These are phyloP conservation scores for Artemia sp. DNA, from an alignment of 2,888 invertebrate species.

Conservation along the genomic window DNA sequence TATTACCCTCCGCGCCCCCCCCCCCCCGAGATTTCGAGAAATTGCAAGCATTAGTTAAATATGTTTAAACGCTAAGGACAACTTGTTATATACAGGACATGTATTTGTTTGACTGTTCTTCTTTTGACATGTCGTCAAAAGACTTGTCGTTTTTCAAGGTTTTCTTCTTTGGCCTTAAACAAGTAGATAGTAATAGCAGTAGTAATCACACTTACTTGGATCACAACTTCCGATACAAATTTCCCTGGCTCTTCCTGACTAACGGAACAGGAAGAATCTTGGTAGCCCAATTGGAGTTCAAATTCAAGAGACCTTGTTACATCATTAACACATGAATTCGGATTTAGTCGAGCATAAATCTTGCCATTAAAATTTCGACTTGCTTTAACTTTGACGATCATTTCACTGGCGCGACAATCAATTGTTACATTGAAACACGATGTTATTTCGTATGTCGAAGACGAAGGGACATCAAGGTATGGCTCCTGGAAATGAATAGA, in stretches of 20 bases:
- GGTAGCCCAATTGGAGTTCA: constrained; percentile 33
- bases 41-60: too few relatives aligned
- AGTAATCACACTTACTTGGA: constrained; percentile 29
- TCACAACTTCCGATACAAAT: constrained; percentile 34
- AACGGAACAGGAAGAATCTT: constrained; percentile 34
- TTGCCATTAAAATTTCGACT: constrained; percentile 36
- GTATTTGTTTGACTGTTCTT: too few relatives aligned
- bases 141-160: too few relatives aligned
- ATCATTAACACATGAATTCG: constrained; percentile 34
- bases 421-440: constrained; percentile 35
- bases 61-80: too few relatives aligned
- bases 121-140: too few relatives aligned
- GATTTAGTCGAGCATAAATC: constrained; percentile 34
- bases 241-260: constrained; percentile 32
- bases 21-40: too few relatives aligned
- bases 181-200: too few relatives aligned
- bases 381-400: constrained; percentile 34
- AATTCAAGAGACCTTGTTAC: constrained; percentile 33
- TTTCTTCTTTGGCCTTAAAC: too few relatives aligned
- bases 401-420: constrained; percentile 33
- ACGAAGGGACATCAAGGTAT: constrained; percentile 31
- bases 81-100: too few relatives aligned
- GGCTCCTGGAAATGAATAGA: constrained; percentile 30
- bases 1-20: too few relatives aligned
- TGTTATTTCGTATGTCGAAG: constrained; percentile 33